Percentiles rank a stretch among this genome's conserved stretches.
Conservation (phyloP, 2,113 vertebrate genomes). For the Prochilodus magdalenae region DNA sequence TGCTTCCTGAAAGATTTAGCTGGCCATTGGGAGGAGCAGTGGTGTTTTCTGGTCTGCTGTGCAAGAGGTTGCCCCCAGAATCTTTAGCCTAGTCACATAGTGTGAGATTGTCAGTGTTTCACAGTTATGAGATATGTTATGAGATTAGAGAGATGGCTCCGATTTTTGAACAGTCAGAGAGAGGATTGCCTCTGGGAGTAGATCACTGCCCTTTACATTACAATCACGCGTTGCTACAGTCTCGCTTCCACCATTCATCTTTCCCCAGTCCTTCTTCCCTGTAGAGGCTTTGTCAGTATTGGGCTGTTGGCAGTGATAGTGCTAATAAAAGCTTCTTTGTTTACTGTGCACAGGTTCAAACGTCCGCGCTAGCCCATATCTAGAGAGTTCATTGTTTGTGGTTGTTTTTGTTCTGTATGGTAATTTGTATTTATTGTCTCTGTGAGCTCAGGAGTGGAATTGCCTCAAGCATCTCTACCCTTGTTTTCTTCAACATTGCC, state of each 20-base stretch:
- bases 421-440: slow-evolving; percentile 23
- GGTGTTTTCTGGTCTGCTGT: background rate
- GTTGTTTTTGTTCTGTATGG: slow-evolving; percentile 12
- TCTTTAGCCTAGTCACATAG: background rate
- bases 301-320: background rate
- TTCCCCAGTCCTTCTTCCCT: background rate
- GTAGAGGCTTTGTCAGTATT: slow-evolving; percentile 1
- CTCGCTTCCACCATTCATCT: background rate
- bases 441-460: slow-evolving; percentile 7
- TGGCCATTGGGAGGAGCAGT: too few relatives aligned
- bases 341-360: background rate
- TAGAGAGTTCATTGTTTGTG: background rate
- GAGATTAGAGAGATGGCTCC: slow-evolving; percentile 8
- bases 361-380: background rate
- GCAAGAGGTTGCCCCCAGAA: background rate
- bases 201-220: slow-evolving; percentile 30
- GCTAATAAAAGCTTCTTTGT: slow-evolving; percentile 17
- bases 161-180: background rate
- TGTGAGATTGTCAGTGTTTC: background rate
- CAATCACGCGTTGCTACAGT: background rate
- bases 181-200: background rate
- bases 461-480: slow-evolving; percentile 9
- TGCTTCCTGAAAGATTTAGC: background rate
- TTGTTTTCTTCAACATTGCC: slow-evolving; percentile 21
- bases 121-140: slow-evolving; percentile 1